Evolutionary conservation across 2,888 invertebrate species (phyloP), one percentile per base, ranked within the genome.

Genomic region (Luperina testacea): DNA sequence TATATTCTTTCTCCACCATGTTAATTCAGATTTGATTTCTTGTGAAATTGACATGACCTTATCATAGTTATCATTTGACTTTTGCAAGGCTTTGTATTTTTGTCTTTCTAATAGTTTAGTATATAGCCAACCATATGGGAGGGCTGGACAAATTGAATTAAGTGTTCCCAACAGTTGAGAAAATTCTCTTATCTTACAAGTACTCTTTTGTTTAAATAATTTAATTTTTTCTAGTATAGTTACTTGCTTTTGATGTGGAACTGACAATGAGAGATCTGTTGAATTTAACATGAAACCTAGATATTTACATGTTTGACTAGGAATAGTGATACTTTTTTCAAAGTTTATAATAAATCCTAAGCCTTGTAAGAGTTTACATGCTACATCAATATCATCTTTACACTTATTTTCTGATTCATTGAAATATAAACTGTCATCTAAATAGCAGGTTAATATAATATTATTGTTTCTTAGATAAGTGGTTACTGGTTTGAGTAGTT

Each of bases 261-360:
- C 42, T 71, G 71, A 42, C 57, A 59, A 59, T n/a, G 59, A 3
- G 8, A 71, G 42, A 24, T 71, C 42, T 17, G 59, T n/a, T 7
- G 71, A 71, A 71, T 71, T 59, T 71, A 71, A 42, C n/a, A 59
- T 71, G n/a, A 71, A 71, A 59, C 59, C 71, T 17, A 71, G 42
- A 38, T 70, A 70, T 57, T 70, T 70, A 24, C 38, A 70, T 38
- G 2, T 70, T 57, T 70, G 57, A 5, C 24, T 70, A 70, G 70
- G 70, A 15, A 6, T 57, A 7, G 38, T 15, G 24, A 70, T n/a
- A n/a, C n/a, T n/a, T n/a, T n/a, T n/a, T n/a, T n/a, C n/a, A n/a
- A n/a, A n/a, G n/a, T n/a, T n/a, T n/a, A n/a, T n/a, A n/a, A n/a
- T n/a, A n/a, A n/a, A n/a, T n/a, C n/a, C n/a, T n/a, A n/a, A n/a